phyloP scores from a whole-genome alignment of 2,797 vertebrate genomes.

The Kryptopterus vitreolus region DNA sequence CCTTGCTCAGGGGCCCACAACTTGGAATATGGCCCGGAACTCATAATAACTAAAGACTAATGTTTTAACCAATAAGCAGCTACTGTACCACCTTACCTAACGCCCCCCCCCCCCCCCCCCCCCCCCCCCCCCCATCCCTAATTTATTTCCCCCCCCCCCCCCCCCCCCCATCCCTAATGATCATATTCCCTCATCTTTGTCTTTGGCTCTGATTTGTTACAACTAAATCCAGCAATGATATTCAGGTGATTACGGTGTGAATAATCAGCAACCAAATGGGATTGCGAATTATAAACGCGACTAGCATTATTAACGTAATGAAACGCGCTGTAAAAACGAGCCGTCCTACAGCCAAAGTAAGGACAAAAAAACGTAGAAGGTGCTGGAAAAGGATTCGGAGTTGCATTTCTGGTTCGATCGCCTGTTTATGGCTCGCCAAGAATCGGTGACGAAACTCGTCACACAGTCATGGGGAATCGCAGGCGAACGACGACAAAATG shows the following conservation, averaged over 20 bases:
- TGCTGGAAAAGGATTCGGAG: background rate
- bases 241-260: background rate
- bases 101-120: too few species aligned
- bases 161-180: too few species aligned
- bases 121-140: too few species aligned
- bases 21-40: too few species aligned
- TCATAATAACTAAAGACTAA: too few species aligned
- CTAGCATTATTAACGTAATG: background rate
- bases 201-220: background rate
- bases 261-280: background rate
- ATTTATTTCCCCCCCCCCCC: too few species aligned
- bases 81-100: too few species aligned
- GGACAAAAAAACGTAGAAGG: background rate
- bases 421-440: constrained; percentile 3
- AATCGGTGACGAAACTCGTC: constrained; percentile 5
- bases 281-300: background rate
- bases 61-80: too few species aligned
- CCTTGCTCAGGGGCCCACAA: too few species aligned
- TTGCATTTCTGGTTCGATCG: constrained; percentile 1
- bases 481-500: background rate
- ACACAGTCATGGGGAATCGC: background rate
- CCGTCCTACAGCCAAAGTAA: background rate
- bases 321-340: background rate
- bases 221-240: background rate
- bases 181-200: background rate